These are phyloP conservation scores for Hydropsyche tenuis DNA, from an alignment of 1,140 invertebrate species.

Conservation along the genomic window DNA sequence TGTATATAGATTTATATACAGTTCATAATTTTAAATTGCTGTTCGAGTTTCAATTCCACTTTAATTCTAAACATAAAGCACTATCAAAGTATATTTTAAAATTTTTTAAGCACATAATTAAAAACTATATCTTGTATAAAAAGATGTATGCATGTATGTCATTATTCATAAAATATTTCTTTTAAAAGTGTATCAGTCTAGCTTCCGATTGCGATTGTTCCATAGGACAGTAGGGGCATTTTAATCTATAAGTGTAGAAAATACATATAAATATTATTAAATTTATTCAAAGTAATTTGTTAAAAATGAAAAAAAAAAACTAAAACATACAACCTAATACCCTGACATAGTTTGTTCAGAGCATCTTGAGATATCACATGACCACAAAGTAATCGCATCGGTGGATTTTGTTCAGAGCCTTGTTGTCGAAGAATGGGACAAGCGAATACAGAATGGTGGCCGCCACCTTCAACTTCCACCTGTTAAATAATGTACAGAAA, in stretches of 20 bases:
- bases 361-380: conserved; percentile 98
- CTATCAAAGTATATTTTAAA: too few relatives aligned
- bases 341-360: conserved; percentile 90
- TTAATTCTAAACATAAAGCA: too few relatives aligned
- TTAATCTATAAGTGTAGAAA: conserved; percentile 73
- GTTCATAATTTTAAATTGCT: too few relatives aligned
- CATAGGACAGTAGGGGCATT: conserved; percentile 98
- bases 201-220: conserved; percentile 95
- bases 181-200: conserved; percentile 86
- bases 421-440: conserved; percentile 98
- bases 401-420: conserved; percentile 95
- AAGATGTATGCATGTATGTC: too few relatives aligned
- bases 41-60: too few relatives aligned
- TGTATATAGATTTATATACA: too few relatives aligned
- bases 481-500: conserved; percentile 44
- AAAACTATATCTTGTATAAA: too few relatives aligned
- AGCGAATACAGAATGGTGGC: conserved; percentile 97
- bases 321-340: conserved; percentile 76
- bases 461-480: conserved; percentile 71
- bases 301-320: neutral
- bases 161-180: too few relatives aligned
- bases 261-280: conserved; percentile 54
- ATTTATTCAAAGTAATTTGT: conserved; percentile 13
- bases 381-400: conserved; percentile 95
- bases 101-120: too few relatives aligned